Evolutionary conservation across 2,888 invertebrate species (phyloP).

Genomic region (Aporophyla nigra): DNA sequence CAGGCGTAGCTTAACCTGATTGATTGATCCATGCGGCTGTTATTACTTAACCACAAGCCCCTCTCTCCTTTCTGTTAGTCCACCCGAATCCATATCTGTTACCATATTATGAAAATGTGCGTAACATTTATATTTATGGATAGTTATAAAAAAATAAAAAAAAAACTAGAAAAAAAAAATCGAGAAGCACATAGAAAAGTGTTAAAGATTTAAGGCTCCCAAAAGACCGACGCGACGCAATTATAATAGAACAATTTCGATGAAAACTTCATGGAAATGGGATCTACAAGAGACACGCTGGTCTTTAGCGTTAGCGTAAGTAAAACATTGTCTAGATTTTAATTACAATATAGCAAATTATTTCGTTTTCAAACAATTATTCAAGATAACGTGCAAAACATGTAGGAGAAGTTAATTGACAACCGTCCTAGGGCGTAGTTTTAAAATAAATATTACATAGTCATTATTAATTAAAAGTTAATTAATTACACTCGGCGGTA

Average conservation of each 20-base stretch:
- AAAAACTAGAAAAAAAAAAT: no score
- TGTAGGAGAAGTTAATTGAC: neutral
- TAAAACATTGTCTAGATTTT: neutral
- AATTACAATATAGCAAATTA: neutral
- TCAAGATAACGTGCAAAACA: neutral
- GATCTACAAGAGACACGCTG: no score
- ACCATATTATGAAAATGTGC: neutral
- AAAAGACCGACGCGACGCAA: no score
- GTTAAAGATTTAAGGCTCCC: neutral
- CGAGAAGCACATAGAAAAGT: neutral
- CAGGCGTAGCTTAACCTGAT: no score
- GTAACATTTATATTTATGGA: neutral
- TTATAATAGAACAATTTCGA: no score
- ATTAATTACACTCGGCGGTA: neutral
- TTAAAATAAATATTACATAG: neutral
- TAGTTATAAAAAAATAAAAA: no score
- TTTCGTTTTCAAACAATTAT: neutral
- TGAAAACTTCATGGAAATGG: no score
- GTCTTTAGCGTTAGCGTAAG: neutral
- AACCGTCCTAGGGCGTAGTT: neutral
- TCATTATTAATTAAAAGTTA: neutral
- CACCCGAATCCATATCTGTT: no score
- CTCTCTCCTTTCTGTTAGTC: no score
- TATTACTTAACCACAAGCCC: no score
- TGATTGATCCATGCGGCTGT: no score